A percentile compares a stretch with the other conserved stretches of the same genome.
Conservation (phyloP, 2,113 vertebrate species). For the Struthidea cinerea region DNA sequence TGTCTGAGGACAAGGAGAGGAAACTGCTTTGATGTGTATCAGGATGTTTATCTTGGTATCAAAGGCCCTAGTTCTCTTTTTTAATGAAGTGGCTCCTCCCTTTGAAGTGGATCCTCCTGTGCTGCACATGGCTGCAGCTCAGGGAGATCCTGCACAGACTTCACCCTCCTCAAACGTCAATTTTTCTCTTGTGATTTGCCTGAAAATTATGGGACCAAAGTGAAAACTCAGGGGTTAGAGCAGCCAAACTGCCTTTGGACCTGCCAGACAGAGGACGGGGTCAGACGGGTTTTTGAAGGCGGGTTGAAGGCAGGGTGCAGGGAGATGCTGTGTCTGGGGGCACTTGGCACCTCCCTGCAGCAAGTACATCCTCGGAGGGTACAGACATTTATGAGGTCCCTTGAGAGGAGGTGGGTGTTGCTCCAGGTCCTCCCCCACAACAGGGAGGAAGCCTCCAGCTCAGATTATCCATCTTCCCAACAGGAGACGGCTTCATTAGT, state of each 20-base stretch:
- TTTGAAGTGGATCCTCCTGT: not conserved
- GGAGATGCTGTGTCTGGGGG: not conserved
- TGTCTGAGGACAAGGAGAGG: not conserved
- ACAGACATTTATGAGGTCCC: not conserved
- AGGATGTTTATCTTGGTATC: not conserved
- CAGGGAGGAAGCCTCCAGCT: not conserved
- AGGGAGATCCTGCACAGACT: not conserved
- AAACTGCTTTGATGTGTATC: not conserved
- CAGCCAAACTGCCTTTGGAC: not conserved
- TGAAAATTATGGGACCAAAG: not conserved
- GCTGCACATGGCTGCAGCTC: not conserved
- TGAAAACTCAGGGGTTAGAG: not conserved
- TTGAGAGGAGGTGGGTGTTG: not conserved
- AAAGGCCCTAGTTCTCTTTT: not conserved
- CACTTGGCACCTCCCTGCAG: not conserved
- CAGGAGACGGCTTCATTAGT: not conserved
- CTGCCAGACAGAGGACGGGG: accelerated
- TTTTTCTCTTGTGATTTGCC: not conserved
- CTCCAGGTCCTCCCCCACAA: not conserved
- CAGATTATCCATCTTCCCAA: not conserved
- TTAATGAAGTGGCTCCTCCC: not conserved
- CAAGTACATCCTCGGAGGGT: accelerated
- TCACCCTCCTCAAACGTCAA: not conserved
- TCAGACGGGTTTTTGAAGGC: not conserved
- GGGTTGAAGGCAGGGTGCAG: not conserved